Base-by-base conservation (phyloP, 2,888 invertebrate species). In the Lampropteryx suffumata region DNA sequence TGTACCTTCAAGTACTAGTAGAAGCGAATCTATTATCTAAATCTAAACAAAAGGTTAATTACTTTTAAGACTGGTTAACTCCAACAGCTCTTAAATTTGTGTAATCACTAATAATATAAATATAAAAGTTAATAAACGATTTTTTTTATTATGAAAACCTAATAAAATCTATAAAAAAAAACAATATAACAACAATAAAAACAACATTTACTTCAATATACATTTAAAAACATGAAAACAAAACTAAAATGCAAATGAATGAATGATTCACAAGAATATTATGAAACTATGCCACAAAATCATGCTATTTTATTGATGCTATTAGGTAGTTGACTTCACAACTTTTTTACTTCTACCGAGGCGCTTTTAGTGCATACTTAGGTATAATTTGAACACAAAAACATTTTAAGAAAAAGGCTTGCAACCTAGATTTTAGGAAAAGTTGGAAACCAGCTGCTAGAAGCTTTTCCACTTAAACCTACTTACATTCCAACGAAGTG, bases 401-500 rank as follows among this genome's bases (percentile, higher is more conserved):
- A n/a, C 9, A 9, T 13, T 32, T 12, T 32, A 8, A 7, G 3
- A 13, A 14, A 8, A 9, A 9, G 3, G 11, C 11, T 29, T 29
- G 17, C 10, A 34, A 21, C 28, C 28, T 17, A 44, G 6, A 13
- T 13, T 1, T 13, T 9, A 11, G 5, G 10, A 28, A 37, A 26
- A 14, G 26, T 36, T 26, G 11, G 13, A 39, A 39, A 46, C 7
- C 14, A 21, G 21, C 26, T n/a, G 24, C 33, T 33, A 29, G 30
- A 30, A n/a, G 9, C 11, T 7, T 34, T 17, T 6, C 21, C 24
- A 39, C 29, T 30, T 42, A n/a, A 13, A 41, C 9, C 24, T 52
- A 85, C 89, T 82, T 62, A 89, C 89, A 68, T 88, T 82, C 89
- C 88, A 90, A 30, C 79, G 76, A 11, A 89, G 73, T 45, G 89